These are phyloP conservation scores for Crypturellus tataupa DNA, from an alignment of 2,797 vertebrate genomes.

Conservation along the genomic window DNA sequence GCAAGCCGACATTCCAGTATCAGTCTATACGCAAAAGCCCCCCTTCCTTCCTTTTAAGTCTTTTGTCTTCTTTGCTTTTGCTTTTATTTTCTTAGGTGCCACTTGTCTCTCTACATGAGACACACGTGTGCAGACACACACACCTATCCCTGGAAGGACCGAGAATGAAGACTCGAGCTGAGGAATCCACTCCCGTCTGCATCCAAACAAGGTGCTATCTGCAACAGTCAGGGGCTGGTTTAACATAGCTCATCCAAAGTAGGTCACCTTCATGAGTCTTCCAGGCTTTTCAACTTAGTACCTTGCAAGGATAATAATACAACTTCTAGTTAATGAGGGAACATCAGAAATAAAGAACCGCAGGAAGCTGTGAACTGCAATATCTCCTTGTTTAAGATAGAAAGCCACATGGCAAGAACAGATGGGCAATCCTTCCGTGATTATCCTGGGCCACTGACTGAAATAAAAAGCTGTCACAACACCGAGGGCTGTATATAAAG, in stretches of 20 bases:
- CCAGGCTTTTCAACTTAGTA: conserved; percentile 30
- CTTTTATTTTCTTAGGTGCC: neutral
- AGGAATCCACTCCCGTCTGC: neutral
- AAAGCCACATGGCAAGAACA: conserved; percentile 72
- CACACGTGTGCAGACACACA: neutral
- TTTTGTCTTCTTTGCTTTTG: neutral
- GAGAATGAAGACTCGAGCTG: neutral
- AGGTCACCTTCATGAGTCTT: conserved; percentile 43
- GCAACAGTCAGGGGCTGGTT: neutral
- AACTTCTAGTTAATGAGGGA: conserved; percentile 67
- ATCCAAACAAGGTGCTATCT: neutral
- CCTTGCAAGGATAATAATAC: conserved; percentile 44
- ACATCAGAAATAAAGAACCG: conserved; percentile 35
- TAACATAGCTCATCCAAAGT: conserved; percentile 21
- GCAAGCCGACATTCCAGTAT: neutral
- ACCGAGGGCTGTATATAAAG: conserved; percentile 18
- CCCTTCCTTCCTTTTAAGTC: neutral
- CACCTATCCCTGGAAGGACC: neutral
- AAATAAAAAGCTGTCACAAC: conserved; percentile 56
- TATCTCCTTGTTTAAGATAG: conserved; percentile 44
- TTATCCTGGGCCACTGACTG: conserved; percentile 67
- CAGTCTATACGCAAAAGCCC: neutral
- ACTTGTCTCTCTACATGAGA: neutral
- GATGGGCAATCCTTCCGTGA: conserved; percentile 68
- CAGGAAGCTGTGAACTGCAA: conserved; percentile 55